Evolutionary conservation across 2,888 invertebrate species (phyloP).

Genomic region (Eupithecia subumbrata): DNA sequence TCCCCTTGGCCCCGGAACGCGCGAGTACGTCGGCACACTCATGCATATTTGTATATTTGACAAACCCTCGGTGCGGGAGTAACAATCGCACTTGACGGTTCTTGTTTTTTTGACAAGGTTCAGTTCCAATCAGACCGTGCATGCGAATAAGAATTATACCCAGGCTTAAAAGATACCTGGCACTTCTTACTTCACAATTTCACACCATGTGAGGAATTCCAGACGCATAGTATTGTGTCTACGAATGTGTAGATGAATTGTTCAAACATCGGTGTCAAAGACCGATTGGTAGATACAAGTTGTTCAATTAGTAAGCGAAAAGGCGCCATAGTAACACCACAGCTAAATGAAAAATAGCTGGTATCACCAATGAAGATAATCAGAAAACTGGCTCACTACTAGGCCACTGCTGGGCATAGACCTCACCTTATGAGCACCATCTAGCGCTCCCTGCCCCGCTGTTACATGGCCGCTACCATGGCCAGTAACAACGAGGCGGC

Average conservation of each 20-base stretch:
- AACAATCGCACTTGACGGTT: no score
- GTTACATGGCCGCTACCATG: no score
- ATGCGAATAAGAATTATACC: neutral
- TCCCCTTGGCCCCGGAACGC: no score
- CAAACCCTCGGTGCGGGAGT: no score
- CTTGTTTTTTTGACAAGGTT: neutral
- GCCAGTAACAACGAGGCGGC: no score
- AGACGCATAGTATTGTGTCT: neutral
- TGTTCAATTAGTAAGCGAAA: constrained; percentile 72
- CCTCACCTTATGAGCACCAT: no score
- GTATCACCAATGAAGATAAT: neutral
- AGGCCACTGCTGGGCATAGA: no score
- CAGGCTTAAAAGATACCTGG: neutral
- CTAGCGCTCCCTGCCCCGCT: no score
- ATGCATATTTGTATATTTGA: no score
- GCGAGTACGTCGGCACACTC: no score
- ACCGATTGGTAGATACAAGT: constrained; percentile 74
- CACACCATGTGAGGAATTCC: neutral
- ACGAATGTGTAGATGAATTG: constrained; percentile 43
- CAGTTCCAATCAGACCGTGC: neutral
- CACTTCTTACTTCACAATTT: neutral
- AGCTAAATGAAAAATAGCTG: constrained; percentile 13
- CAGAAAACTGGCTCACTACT: neutral
- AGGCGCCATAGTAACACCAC: constrained; percentile 62
- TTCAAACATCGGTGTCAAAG: constrained; percentile 75